Conservation (phyloP, 2,113 vertebrate genomes). For the Emydura subglobosa region DNA sequence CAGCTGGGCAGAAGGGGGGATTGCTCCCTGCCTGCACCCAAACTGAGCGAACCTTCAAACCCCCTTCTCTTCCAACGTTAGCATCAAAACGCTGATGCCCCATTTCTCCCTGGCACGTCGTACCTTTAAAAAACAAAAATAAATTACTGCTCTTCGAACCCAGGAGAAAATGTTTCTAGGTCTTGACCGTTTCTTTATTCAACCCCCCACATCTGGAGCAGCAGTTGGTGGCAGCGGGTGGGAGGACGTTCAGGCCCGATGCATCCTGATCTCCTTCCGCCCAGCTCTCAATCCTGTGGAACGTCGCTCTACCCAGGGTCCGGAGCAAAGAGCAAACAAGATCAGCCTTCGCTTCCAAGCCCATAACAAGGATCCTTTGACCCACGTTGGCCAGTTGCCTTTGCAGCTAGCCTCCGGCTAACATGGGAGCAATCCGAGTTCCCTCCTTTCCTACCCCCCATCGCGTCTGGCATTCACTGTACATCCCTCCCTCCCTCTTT, state of each 20-base stretch:
- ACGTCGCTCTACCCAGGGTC: background rate
- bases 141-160: background rate
- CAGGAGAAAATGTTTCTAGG: conserved; percentile 18
- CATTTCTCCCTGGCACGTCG: background rate
- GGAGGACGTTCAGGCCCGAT: conserved; percentile 53
- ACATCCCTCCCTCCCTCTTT: conserved; percentile 63
- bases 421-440: conserved; percentile 36
- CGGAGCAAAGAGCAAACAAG: background rate
- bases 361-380: conserved; percentile 48
- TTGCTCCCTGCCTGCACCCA: background rate
- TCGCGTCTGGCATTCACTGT: conserved; percentile 66
- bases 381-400: conserved; percentile 66
- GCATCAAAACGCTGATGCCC: conserved; percentile 16
- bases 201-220: background rate
- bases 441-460: conserved; percentile 53
- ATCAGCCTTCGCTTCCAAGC: conserved; percentile 31
- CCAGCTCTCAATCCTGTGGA: background rate
- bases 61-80: conserved; percentile 24
- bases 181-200: conserved; percentile 49
- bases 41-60: background rate
- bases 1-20: conserved; percentile 40
- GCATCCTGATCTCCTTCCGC: conserved; percentile 8
- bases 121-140: conserved; percentile 39
- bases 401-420: conserved; percentile 62
- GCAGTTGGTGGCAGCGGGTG: background rate